These are phyloP conservation scores for Eremophila alpestris DNA, from an alignment of 2,797 vertebrate species.

Conservation along the genomic window DNA sequence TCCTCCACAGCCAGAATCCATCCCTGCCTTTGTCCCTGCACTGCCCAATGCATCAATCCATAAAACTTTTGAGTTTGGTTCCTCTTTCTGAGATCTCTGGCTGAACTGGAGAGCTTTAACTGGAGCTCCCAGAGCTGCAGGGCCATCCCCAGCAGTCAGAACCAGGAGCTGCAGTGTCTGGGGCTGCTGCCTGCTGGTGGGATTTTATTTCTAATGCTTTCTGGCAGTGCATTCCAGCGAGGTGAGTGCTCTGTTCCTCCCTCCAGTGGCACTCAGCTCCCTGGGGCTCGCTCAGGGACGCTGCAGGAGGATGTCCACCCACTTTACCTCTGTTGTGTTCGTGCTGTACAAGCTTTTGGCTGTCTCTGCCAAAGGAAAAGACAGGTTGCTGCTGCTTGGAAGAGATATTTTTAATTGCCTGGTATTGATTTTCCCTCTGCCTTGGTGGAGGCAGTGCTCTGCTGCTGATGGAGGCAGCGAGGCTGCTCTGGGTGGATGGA, in stretches of 20 bases:
- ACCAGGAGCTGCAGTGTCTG: neutral
- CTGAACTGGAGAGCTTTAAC: neutral
- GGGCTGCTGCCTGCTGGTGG: neutral
- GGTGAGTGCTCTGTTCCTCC: conserved; percentile 43
- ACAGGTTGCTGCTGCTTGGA: conserved; percentile 28
- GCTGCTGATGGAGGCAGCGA: neutral
- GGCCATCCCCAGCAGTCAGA: neutral
- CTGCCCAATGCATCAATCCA: neutral
- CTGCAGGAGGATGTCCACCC: neutral
- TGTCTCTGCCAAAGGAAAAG: conserved; percentile 30
- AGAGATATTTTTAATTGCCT: conserved; percentile 63
- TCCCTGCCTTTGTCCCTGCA: neutral
- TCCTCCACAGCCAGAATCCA: fast-evolving
- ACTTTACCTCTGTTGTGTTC: neutral
- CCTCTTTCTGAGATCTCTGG: neutral
- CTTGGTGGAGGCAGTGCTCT: neutral
- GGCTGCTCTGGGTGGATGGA: neutral
- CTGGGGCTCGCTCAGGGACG: neutral
- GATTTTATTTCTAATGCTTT: neutral
- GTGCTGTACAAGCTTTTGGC: conserved; percentile 10
- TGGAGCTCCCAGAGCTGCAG: fast-evolving
- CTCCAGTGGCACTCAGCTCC: conserved; percentile 23
- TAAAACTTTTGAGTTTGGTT: neutral
- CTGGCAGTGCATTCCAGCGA: conserved; percentile 40
- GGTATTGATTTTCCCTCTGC: conserved; percentile 41